A percentile compares a stretch with the other conserved stretches of the same genome.
Conservation (phyloP, 2,888 invertebrate species). For the Pachydiplax longipennis region DNA sequence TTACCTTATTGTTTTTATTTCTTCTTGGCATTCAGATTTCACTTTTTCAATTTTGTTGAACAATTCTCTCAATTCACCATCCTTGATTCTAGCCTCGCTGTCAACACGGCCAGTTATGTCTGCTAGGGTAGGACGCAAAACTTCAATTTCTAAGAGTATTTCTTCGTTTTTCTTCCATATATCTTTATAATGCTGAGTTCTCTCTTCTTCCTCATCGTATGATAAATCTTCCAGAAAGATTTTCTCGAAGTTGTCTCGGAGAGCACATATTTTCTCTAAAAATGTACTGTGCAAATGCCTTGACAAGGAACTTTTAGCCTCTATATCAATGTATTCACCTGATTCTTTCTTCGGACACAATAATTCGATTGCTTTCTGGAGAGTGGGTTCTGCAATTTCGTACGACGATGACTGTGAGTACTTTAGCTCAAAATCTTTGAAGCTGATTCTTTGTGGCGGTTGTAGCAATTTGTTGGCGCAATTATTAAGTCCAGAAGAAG, state of each 20-base stretch:
- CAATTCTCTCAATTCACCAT: slow-evolving; percentile 56
- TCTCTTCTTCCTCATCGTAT: slow-evolving; percentile 62
- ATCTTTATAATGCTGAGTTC: slow-evolving; percentile 60
- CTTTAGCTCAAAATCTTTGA: background rate
- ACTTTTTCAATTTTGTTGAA: slow-evolving; percentile 55
- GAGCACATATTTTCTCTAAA: slow-evolving; percentile 56
- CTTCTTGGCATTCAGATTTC: slow-evolving; percentile 52
- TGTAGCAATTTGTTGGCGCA: background rate
- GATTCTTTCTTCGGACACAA: background rate
- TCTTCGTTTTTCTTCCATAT: slow-evolving; percentile 61
- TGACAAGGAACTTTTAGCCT: background rate
- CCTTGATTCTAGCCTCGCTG: slow-evolving; percentile 56
- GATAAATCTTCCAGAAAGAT: slow-evolving; percentile 59
- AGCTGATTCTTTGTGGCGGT: background rate
- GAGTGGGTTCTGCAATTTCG: background rate
- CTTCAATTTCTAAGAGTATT: slow-evolving; percentile 59
- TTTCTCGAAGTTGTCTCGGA: slow-evolving; percentile 59
- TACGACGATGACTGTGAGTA: background rate
- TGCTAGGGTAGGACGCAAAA: slow-evolving; percentile 53
- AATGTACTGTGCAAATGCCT: slow-evolving; percentile 7
- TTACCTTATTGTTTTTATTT: slow-evolving; percentile 52
- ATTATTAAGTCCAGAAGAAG: too few relatives aligned
- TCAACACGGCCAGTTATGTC: slow-evolving; percentile 53
- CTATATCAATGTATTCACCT: background rate
- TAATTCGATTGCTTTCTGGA: background rate